Evolutionary conservation across 2,113 vertebrate genomes (phyloP), one percentile per base, ranked within the genome.

Genomic region (Nyctereutes procyonoides): DNA sequence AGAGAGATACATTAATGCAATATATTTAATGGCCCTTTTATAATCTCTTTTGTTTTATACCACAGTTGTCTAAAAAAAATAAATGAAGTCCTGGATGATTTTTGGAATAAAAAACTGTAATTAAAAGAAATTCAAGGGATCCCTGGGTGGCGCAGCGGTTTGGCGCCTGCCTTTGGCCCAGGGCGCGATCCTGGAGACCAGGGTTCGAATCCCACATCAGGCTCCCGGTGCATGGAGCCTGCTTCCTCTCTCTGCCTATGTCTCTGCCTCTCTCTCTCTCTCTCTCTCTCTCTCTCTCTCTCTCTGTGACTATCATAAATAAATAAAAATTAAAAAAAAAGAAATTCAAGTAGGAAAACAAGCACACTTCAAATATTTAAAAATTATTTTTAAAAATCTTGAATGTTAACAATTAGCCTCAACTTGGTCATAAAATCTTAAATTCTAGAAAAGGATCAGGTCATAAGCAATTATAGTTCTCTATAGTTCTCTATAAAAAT

Each of bases 1-100:
- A 96, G 43, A 92, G 19, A 92, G 17, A 85, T 91, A 83, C 38
- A 97, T 20, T 91, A 94, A 94, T 88, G 20, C 24, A 88, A 86
- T n/a, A 73, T 60, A 90, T 63, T 87, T 73, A 63, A 17, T 14
- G 38, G 22, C 30, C 67, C 43, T 96, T 73, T 90, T 32, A 79
- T 58, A 90, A 90, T 95, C 43, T 63, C n/a, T 84, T 30, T 86
- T 43, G 12, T 55, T 88, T 93, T 85, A 94, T 73, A 77, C 12
- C 77, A 26, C 32, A 77, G 26, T 90, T 92, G 43, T 43, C 20
- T 84, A 67, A 60, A 35, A 93, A 91, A 96, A 92, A 58, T 28
- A 65, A 65, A 69, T 17, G 6, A 88, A 58, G 22, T 53, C 20
- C 32, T 83, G 3, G 13, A 76, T 79, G 13, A 77, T 73, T 90